Evolutionary conservation across 2,113 vertebrate species (phyloP).

Genomic region (Bufo bufo): DNA sequence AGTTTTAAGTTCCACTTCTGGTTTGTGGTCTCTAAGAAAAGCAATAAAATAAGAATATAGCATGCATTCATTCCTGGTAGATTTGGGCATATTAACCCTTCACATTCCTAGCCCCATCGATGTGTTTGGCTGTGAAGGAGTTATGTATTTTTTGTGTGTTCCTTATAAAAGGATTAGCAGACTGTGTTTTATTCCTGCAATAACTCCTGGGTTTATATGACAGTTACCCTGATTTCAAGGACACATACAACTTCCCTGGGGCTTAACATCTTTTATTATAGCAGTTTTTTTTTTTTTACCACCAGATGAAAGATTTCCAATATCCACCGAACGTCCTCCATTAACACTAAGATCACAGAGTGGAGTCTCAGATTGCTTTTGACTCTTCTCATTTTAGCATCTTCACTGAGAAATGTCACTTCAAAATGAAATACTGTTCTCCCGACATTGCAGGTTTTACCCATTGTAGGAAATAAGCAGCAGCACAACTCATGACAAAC

Average conservation of each 20-base stretch:
- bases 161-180: constrained; percentile 7
- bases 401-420: constrained; percentile 19
- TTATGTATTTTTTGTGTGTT: background rate
- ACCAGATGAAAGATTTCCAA: constrained; percentile 46
- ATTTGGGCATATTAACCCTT: background rate
- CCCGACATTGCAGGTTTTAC: background rate
- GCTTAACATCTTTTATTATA: constrained; percentile 49
- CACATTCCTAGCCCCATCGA: too few species aligned
- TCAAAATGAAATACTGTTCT: constrained; percentile 31
- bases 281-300: constrained; percentile 47
- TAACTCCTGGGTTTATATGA: constrained; percentile 51
- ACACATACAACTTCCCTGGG: constrained; percentile 43
- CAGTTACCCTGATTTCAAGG: constrained; percentile 48
- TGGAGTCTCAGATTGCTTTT: constrained; percentile 22
- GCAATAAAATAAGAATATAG: background rate
- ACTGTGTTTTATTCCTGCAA: constrained; percentile 17
- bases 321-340: constrained; percentile 26
- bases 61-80: background rate
- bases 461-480: background rate
- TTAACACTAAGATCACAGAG: constrained; percentile 43
- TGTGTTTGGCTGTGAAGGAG: background rate
- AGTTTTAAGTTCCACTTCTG: background rate
- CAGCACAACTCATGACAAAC: background rate
- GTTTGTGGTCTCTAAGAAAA: background rate
- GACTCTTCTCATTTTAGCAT: constrained; percentile 31